These are phyloP conservation scores for Blennius ocellaris DNA, from an alignment of 2,113 vertebrate genomes.

Conservation along the genomic window DNA sequence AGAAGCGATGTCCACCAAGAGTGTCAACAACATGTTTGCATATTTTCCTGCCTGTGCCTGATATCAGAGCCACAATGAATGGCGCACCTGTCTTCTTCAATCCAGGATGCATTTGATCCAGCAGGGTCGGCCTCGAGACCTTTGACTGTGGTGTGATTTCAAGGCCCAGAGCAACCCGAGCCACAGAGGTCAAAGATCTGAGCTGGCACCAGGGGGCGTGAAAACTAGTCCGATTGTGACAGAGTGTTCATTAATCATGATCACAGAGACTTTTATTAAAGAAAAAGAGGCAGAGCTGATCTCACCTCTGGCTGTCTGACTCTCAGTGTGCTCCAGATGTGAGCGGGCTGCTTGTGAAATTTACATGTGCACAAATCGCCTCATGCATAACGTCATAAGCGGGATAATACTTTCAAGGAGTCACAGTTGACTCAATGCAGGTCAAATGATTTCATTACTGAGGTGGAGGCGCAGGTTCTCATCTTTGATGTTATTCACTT, in stretches of 20 bases:
- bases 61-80: not conserved
- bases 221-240: constrained; percentile 49
- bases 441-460: constrained; percentile 23
- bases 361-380: not conserved
- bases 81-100: constrained; percentile 35
- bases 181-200: constrained; percentile 41
- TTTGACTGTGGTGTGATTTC: constrained; percentile 59
- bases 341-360: constrained; percentile 19
- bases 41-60: constrained; percentile 9
- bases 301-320: constrained; percentile 55
- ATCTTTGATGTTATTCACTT: constrained; percentile 18
- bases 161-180: constrained; percentile 52
- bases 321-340: constrained; percentile 74
- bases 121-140: constrained; percentile 37
- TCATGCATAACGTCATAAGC: constrained; percentile 8
- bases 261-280: constrained; percentile 41
- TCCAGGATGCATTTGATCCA: constrained; percentile 61
- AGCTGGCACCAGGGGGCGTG: constrained; percentile 44
- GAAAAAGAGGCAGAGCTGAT: constrained; percentile 46
- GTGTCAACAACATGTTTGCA: constrained; percentile 4
- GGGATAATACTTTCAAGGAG: constrained; percentile 19
- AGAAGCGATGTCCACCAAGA: not conserved
- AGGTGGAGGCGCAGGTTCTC: constrained; percentile 14
- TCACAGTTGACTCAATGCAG: constrained; percentile 3
- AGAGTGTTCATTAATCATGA: constrained; percentile 74